Conservation (phyloP, 37 sponge, comb jelly and placozoan genomes). For the Diacarnus erythraeanus region DNA sequence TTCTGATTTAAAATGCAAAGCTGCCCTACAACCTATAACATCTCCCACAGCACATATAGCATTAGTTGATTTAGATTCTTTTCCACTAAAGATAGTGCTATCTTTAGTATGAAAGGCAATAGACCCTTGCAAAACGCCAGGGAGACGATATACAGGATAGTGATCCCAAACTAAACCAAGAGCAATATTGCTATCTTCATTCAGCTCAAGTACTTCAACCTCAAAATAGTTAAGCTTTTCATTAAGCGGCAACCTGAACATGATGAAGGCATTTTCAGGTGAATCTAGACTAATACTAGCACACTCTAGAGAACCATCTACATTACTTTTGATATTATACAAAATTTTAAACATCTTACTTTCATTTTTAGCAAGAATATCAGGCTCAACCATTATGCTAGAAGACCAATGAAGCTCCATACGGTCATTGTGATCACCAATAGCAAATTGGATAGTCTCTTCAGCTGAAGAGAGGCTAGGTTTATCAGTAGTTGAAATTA, state of each 20-base stretch:
- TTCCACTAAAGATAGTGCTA: background rate
- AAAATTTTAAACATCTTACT: constrained; percentile 31
- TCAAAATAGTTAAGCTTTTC: constrained; percentile 70
- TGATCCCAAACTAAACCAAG: constrained; percentile 42
- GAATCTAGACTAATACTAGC: background rate
- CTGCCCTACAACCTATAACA: constrained; percentile 64
- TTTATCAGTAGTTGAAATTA: background rate
- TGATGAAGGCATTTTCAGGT: constrained; percentile 29
- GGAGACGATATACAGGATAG: constrained; percentile 25
- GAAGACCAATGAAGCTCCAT: background rate
- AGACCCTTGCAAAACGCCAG: constrained; percentile 32
- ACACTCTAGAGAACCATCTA: constrained; percentile 16
- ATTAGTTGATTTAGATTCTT: background rate
- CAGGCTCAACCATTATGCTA: constrained; percentile 1
- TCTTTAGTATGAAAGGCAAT: constrained; percentile 28
- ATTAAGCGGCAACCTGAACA: constrained; percentile 34
- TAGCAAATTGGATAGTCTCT: background rate
- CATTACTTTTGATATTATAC: constrained; percentile 21
- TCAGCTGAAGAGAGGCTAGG: background rate
- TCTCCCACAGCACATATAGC: constrained; percentile 38
- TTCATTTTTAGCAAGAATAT: constrained; percentile 13
- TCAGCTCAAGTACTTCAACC: constrained; percentile 28
- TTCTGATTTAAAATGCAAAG: constrained; percentile 40
- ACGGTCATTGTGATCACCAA: background rate
- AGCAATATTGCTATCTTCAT: constrained; percentile 1